Conservation (phyloP, 2,888 invertebrate species). For the Heliconius ismenius region DNA sequence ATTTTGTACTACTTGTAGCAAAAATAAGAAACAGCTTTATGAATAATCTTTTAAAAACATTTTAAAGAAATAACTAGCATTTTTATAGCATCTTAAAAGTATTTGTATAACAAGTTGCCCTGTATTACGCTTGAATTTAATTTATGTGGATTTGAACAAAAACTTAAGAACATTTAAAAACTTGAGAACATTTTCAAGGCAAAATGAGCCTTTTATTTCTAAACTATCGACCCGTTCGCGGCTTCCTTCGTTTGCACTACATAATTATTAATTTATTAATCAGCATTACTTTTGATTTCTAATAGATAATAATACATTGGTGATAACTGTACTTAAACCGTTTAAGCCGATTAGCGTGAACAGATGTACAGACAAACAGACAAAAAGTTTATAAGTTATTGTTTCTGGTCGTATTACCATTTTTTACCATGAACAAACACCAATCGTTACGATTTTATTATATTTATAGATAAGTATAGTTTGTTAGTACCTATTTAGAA, state of each 20-base stretch:
- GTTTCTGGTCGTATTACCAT: no score
- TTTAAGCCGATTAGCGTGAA: no score
- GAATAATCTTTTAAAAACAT: background rate
- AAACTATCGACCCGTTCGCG: background rate
- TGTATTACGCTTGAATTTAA: conserved; percentile 10
- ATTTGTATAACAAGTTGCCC: conserved; percentile 7
- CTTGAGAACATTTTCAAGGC: background rate
- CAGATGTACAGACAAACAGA: no score
- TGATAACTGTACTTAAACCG: no score
- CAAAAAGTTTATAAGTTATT: no score
- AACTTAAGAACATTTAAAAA: background rate
- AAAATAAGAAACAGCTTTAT: background rate
- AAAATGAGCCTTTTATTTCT: background rate
- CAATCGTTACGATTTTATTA: no score
- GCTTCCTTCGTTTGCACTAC: no score
- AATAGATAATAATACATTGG: no score
- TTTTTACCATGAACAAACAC: no score
- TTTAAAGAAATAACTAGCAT: conserved; percentile 15
- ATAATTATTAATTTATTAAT: no score
- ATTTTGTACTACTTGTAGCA: background rate
- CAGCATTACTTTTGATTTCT: no score
- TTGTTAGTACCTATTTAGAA: background rate
- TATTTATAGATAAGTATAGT: no score
- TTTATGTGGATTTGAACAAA: conserved; percentile 13
- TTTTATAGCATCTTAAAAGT: conserved; percentile 14